Conservation (phyloP, 2,797 vertebrate genomes). For the Melopsittacus undulatus region DNA sequence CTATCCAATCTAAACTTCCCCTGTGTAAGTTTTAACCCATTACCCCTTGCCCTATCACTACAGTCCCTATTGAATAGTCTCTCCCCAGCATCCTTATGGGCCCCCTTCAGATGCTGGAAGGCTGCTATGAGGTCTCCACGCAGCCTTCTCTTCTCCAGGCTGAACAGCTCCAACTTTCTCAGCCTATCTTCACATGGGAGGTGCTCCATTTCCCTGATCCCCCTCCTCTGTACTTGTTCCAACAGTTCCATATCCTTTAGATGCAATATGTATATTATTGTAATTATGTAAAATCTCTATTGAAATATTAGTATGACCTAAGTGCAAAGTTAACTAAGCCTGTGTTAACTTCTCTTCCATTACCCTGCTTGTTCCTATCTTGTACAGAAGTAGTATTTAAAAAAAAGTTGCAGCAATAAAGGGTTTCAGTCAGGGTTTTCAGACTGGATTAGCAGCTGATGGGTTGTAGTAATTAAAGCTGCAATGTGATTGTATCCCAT, state of each 20-base stretch:
- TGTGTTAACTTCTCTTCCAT: not conserved
- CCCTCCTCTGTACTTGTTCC: too few relatives aligned
- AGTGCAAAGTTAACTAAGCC: not conserved
- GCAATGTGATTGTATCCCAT: not conserved
- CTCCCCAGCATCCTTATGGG: too few relatives aligned
- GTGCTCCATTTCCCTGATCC: too few relatives aligned
- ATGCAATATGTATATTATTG: not conserved
- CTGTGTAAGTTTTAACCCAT: too few relatives aligned
- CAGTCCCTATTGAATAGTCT: too few relatives aligned
- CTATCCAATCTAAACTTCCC: too few relatives aligned
- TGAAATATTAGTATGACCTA: not conserved
- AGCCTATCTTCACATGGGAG: too few relatives aligned
- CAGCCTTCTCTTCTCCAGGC: too few relatives aligned
- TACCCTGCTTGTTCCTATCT: not conserved
- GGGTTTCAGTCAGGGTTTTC: not conserved
- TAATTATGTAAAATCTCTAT: not conserved
- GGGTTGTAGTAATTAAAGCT: not conserved
- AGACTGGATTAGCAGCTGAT: not conserved
- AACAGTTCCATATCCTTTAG: not conserved
- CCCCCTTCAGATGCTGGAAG: too few relatives aligned
- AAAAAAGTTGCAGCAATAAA: not conserved
- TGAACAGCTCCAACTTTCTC: too few relatives aligned
- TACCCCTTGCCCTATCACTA: too few relatives aligned
- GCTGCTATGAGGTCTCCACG: too few relatives aligned
- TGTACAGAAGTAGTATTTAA: not conserved